Percentiles rank a stretch among this genome's conserved stretches.
These are phyloP conservation scores for Hyalella azteca DNA, from an alignment of 2,888 invertebrate species.

Conservation along the genomic window DNA sequence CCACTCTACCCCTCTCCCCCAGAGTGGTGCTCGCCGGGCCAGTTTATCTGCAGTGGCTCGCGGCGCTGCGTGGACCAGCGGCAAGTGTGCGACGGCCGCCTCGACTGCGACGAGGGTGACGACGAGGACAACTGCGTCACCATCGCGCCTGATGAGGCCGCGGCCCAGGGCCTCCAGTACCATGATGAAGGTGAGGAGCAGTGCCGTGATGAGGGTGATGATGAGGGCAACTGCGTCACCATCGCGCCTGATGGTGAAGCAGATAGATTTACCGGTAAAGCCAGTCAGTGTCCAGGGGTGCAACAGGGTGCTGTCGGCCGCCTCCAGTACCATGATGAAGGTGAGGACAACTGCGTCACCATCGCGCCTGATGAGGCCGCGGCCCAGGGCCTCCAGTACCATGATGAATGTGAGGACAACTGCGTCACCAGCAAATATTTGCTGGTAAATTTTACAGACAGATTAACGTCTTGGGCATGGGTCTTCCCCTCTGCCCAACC, in stretches of 20 bases:
- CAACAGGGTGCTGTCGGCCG: constrained; percentile 73
- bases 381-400: constrained; percentile 70
- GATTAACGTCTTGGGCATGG: too few species aligned
- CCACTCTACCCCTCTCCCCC: too few species aligned
- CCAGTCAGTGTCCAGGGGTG: constrained; percentile 74
- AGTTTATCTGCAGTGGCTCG: constrained; percentile 77
- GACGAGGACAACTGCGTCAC: constrained; percentile 79
- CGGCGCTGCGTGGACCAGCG: constrained; percentile 72
- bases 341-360: constrained; percentile 75
- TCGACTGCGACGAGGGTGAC: constrained; percentile 75
- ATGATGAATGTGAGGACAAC: constrained; percentile 63
- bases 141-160: constrained; percentile 68
- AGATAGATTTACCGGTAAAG: too few species aligned
- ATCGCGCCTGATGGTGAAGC: constrained; percentile 68
- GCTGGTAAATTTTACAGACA: too few species aligned
- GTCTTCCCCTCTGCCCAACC: too few species aligned
- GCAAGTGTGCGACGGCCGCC: constrained; percentile 73
- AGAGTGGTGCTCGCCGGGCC: constrained; percentile 77
- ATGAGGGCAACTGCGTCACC: constrained; percentile 77
- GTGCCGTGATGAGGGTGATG: constrained; percentile 65
- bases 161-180: constrained; percentile 70
- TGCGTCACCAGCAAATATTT: too few species aligned
- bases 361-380: constrained; percentile 68
- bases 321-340: constrained; percentile 77
- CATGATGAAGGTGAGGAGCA: constrained; percentile 63